These are phyloP conservation scores for Lepus townsendii DNA, from an alignment of 2,797 vertebrate species.

Conservation along the genomic window DNA sequence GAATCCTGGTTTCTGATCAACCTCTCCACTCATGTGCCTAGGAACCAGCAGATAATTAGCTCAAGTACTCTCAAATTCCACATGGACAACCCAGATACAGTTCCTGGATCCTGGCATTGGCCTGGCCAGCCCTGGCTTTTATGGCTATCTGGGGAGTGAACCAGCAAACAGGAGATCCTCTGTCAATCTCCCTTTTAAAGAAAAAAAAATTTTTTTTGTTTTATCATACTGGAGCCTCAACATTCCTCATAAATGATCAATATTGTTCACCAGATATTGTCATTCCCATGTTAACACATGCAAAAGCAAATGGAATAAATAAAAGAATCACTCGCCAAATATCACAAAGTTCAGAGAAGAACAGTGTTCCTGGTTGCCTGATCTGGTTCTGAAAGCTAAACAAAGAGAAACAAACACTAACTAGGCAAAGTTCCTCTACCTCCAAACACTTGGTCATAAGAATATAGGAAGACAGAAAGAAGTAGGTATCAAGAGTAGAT, in stretches of 20 bases:
- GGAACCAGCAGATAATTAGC: too few species aligned
- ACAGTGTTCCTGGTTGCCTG: neutral
- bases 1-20: too few species aligned
- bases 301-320: conserved; percentile 40
- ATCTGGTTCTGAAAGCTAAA: conserved; percentile 49
- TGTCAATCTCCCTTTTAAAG: too few species aligned
- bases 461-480: conserved; percentile 30
- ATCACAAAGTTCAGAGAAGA: conserved; percentile 27
- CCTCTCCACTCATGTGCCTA: too few species aligned
- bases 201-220: too few species aligned
- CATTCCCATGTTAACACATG: conserved; percentile 11
- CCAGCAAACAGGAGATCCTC: too few species aligned
- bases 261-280: neutral
- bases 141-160: too few species aligned
- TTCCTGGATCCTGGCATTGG: too few species aligned
- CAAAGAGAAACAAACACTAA: conserved; percentile 34
- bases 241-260: neutral
- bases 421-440: neutral
- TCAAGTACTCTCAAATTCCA: too few species aligned
- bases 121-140: too few species aligned
- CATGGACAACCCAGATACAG: too few species aligned
- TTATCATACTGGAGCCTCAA: neutral
- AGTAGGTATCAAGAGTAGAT: conserved; percentile 2
- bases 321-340: conserved; percentile 56
- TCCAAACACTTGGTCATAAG: conserved; percentile 10